phyloP scores from a whole-genome alignment of 2,113 vertebrate species.

The Peromyscus polionotus region DNA sequence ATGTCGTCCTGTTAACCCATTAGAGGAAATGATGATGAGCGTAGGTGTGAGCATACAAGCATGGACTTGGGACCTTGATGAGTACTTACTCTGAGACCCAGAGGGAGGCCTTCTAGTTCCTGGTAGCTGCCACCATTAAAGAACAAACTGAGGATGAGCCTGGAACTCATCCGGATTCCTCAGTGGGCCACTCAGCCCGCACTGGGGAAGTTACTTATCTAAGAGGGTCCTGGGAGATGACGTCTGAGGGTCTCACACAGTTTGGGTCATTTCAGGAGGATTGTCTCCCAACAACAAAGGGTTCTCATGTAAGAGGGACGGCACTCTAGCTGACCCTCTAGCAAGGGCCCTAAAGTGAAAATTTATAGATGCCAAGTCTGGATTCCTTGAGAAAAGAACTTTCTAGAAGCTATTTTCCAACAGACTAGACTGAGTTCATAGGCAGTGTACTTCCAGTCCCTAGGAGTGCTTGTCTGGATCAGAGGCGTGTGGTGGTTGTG shows the following conservation, averaged over 20 bases:
- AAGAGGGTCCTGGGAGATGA: background rate
- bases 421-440: background rate
- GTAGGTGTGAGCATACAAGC: rapidly evolving
- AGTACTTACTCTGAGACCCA: background rate
- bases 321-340: background rate
- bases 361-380: background rate
- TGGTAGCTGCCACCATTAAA: background rate
- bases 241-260: background rate
- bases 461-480: background rate
- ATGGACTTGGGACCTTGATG: background rate
- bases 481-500: background rate
- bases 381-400: background rate
- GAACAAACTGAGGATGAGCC: background rate
- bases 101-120: background rate
- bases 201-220: background rate
- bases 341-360: background rate
- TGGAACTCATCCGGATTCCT: background rate
- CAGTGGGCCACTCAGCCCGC: rapidly evolving
- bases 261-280: background rate
- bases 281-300: background rate
- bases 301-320: rapidly evolving
- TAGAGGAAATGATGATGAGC: background rate
- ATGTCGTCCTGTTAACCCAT: background rate
- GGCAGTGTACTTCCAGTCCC: background rate
- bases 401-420: background rate